Evolutionary conservation across 2,113 vertebrate genomes (phyloP).

Genomic region (Petrocephalus microphthalmus): DNA sequence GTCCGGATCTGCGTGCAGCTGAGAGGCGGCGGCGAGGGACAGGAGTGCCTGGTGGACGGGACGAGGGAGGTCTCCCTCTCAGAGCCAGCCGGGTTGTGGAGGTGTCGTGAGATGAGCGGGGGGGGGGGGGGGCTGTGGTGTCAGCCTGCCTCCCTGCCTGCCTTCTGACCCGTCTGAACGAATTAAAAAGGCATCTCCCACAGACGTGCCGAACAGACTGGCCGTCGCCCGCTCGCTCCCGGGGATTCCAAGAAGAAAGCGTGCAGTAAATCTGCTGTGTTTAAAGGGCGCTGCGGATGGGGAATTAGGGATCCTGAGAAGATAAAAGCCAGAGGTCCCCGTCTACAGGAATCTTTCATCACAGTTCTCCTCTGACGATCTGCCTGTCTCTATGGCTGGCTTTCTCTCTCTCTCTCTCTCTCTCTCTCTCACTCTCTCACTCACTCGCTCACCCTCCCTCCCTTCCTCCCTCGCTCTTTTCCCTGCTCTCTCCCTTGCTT

Average conservation of each 20-base stretch:
- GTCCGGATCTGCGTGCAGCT: not conserved
- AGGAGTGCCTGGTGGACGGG: not conserved
- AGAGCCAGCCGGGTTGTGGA: constrained; percentile 19
- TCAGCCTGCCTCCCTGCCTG: constrained; percentile 3
- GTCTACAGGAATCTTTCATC: constrained; percentile 29
- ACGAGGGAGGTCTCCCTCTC: not conserved
- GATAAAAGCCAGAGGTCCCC: constrained; percentile 28
- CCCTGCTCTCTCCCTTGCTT: constrained; percentile 22
- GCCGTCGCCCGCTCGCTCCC: not conserved
- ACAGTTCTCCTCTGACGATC: constrained; percentile 19
- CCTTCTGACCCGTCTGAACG: constrained; percentile 26
- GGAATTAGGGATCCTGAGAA: not conserved
- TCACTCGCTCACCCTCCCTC: constrained; percentile 6
- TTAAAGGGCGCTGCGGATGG: not conserved
- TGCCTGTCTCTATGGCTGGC: constrained; percentile 24
- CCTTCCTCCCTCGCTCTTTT: constrained; percentile 20
- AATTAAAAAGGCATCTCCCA: constrained; percentile 39
- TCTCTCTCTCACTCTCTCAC: constrained; percentile 24
- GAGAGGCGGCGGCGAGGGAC: not conserved
- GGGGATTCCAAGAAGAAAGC: not conserved
- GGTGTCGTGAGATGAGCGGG: not conserved
- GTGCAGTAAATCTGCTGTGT: not conserved
- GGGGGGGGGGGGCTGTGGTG: constrained; percentile 20
- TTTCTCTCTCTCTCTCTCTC: constrained; percentile 23
- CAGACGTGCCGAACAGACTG: constrained; percentile 12